Percentiles rank a stretch among this genome's conserved stretches.
Conservation (phyloP, 2,797 vertebrate genomes). For the Columba guinea region DNA sequence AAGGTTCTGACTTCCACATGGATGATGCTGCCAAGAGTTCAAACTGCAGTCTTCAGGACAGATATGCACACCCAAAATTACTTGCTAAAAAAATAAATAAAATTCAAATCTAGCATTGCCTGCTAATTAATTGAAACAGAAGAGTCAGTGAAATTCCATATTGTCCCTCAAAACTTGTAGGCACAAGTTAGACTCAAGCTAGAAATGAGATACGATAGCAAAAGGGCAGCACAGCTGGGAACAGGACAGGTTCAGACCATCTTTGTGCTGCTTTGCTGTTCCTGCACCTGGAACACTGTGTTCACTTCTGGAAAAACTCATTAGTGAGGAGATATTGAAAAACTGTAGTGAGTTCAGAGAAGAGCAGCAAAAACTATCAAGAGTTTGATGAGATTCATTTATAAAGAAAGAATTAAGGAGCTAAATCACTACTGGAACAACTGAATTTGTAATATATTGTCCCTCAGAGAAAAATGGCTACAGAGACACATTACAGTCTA, state of each 20-base stretch:
- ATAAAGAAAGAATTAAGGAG: constrained; percentile 58
- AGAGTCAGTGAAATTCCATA: background rate
- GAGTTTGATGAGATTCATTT: constrained; percentile 42
- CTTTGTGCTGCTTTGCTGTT: background rate
- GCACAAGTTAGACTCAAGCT: background rate
- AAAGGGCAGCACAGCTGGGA: background rate
- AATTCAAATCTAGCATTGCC: background rate
- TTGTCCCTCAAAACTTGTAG: background rate
- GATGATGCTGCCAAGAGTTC: background rate
- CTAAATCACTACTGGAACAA: constrained; percentile 37
- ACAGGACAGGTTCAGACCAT: background rate
- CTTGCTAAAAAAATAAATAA: background rate
- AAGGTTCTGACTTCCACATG: background rate
- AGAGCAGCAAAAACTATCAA: constrained; percentile 64
- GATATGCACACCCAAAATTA: background rate
- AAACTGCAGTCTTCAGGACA: background rate
- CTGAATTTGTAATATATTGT: constrained; percentile 36
- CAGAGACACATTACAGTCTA: background rate
- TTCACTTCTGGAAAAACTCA: constrained; percentile 32
- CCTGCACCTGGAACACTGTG: background rate
- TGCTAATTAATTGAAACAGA: background rate
- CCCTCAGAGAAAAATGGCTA: constrained; percentile 23
- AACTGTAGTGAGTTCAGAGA: constrained; percentile 50
- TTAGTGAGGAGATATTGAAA: constrained; percentile 55
- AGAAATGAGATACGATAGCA: background rate